phyloP scores from a whole-genome alignment of 2,113 vertebrate species.

The Apus apus region DNA sequence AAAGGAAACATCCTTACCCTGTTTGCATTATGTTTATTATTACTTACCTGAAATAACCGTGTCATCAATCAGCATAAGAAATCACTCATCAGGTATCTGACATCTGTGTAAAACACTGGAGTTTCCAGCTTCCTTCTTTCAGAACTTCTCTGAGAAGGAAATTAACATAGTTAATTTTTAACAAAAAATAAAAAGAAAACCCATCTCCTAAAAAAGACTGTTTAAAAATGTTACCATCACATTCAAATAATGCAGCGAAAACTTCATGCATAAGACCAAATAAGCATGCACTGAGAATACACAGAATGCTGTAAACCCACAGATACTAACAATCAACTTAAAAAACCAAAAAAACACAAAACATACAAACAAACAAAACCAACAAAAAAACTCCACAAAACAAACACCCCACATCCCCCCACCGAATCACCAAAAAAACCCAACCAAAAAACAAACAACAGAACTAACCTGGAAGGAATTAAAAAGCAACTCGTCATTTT shows the following conservation, averaged over 20 bases:
- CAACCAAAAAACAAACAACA: no score
- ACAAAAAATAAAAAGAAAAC: not conserved
- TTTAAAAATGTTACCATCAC: not conserved
- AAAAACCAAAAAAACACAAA: no score
- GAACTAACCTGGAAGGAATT: not conserved
- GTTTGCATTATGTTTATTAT: not conserved
- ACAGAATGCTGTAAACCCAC: not conserved
- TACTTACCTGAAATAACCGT: conserved; percentile 77
- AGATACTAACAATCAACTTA: not conserved
- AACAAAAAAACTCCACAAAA: no score
- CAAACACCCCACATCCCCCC: no score
- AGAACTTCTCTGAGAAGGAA: conserved; percentile 74
- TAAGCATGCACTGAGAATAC: accelerated
- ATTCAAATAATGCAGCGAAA: not conserved
- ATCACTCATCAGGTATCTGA: conserved; percentile 76
- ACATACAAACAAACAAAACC: no score
- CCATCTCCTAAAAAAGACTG: not conserved
- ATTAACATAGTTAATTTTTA: conserved; percentile 30
- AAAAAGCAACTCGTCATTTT: not conserved
- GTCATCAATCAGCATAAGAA: conserved; percentile 80
- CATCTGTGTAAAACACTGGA: conserved; percentile 76
- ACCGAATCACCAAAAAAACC: no score
- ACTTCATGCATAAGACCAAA: not conserved
- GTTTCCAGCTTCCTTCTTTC: conserved; percentile 78
- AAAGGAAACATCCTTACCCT: conserved; percentile 29